phyloP scores from a whole-genome alignment of 2,888 invertebrate species.

The Beris morrisii region DNA sequence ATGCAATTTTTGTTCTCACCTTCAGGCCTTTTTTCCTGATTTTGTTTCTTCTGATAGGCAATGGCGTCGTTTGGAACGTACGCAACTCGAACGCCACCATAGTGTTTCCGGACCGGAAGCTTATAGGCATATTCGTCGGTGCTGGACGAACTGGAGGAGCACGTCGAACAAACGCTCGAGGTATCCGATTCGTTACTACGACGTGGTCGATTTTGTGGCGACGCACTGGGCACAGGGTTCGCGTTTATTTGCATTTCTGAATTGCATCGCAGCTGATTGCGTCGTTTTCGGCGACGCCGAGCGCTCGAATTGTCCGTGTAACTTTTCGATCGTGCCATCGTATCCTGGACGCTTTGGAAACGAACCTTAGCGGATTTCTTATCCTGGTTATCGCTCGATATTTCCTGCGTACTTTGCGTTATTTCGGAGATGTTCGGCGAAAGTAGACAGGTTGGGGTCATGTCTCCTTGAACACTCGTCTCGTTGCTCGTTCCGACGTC shows the following conservation, averaged over 20 bases:
- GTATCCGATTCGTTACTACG: constrained; percentile 64
- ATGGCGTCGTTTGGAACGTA: constrained; percentile 92
- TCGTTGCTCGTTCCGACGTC: constrained; percentile 29
- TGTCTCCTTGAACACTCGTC: background rate
- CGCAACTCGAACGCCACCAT: constrained; percentile 88
- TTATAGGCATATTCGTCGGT: constrained; percentile 88
- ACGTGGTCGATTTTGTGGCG: constrained; percentile 1
- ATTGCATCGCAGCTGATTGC: constrained; percentile 41
- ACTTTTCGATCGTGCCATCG: constrained; percentile 60
- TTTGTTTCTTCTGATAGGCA: constrained; percentile 75
- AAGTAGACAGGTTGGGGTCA: constrained; percentile 45
- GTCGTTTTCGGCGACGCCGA: constrained; percentile 48
- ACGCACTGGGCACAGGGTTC: constrained; percentile 44
- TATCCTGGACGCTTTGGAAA: constrained; percentile 55
- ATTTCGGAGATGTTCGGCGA: constrained; percentile 60
- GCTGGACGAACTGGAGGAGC: constrained; percentile 83
- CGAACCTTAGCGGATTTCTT: constrained; percentile 52
- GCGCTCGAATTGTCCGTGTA: constrained; percentile 56
- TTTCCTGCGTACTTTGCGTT: constrained; percentile 47
- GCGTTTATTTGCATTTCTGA: constrained; percentile 56
- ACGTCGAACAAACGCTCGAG: constrained; percentile 86
- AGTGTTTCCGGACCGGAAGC: constrained; percentile 78
- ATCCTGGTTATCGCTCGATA: constrained; percentile 42
- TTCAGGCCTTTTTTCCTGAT: constrained; percentile 52
- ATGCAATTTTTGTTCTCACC: constrained; percentile 76